Conservation (phyloP, 2,113 vertebrate genomes). For the Alligator mississippiensis region DNA sequence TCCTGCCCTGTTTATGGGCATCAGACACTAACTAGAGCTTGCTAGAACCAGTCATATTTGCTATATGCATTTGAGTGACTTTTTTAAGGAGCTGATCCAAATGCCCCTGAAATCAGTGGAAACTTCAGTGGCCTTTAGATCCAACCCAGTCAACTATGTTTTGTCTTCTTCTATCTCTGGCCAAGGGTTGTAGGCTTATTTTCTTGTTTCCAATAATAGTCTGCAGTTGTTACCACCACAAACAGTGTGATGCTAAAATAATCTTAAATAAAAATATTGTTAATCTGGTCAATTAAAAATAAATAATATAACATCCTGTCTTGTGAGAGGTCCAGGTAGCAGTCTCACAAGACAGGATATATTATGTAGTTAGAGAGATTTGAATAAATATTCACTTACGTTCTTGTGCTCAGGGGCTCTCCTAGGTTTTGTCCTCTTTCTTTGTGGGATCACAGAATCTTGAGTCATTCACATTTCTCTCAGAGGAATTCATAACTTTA, state of each 20-base stretch:
- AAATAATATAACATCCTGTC: not conserved
- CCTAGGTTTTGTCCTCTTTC: not conserved
- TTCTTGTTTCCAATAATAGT: not conserved
- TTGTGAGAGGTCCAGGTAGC: not conserved
- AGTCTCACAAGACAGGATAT: not conserved
- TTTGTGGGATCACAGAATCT: not conserved
- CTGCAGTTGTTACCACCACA: not conserved
- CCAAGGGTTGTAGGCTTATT: constrained; percentile 32
- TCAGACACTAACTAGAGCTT: not conserved
- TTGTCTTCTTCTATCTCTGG: not conserved
- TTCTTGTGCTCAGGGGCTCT: not conserved
- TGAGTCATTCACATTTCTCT: not conserved
- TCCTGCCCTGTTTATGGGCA: not conserved
- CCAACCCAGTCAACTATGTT: constrained; percentile 1
- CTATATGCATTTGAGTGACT: not conserved
- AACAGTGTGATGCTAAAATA: not conserved
- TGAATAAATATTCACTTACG: not conserved
- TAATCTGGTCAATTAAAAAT: not conserved
- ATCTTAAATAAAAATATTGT: not conserved
- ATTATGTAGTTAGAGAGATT: not conserved
- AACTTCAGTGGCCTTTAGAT: constrained; percentile 25
- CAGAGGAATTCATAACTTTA: not conserved
- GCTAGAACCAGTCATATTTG: not conserved
- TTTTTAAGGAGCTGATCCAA: not conserved
- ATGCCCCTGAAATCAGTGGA: not conserved